A percentile compares a stretch with the other conserved stretches of the same genome.
Conservation (phyloP, 30 jellyfish, hydroid and myxozoan species). For the Aurelia aurita region DNA sequence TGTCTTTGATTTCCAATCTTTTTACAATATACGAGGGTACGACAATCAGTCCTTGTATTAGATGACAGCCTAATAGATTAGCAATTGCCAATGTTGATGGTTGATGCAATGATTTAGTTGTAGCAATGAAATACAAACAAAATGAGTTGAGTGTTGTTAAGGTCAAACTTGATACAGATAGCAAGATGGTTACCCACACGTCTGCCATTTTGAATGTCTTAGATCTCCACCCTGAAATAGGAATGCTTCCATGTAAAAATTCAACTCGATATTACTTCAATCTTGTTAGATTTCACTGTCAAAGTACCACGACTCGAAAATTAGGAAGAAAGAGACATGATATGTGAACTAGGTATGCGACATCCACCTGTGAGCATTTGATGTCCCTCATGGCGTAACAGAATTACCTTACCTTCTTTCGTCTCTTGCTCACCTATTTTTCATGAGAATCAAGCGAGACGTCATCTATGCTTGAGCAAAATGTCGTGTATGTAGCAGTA, state of each 20-base stretch:
- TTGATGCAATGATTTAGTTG: background rate
- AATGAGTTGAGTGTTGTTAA: conserved; percentile 18
- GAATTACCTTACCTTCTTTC: too few species aligned
- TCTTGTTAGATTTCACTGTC: too few species aligned
- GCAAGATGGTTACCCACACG: background rate
- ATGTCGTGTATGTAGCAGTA: too few species aligned
- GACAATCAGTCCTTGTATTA: conserved; percentile 85
- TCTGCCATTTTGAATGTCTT: background rate
- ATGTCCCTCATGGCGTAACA: too few species aligned
- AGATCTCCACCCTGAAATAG: background rate
- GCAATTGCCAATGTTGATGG: conserved; percentile 75
- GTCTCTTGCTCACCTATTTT: too few species aligned
- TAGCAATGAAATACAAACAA: conserved; percentile 42
- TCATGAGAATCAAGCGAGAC: too few species aligned
- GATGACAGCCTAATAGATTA: conserved; percentile 68
- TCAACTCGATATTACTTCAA: background rate
- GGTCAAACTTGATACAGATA: conserved; percentile 21
- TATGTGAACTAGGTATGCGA: too few species aligned
- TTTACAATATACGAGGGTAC: conserved; percentile 83
- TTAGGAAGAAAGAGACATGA: too few species aligned
- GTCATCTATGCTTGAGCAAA: too few species aligned
- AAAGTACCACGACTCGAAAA: too few species aligned
- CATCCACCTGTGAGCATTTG: too few species aligned
- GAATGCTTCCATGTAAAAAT: background rate
- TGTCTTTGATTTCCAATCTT: conserved; percentile 14